Evolutionary conservation across 1,140 invertebrate species (phyloP), one percentile per base, ranked within the genome.

Genomic region (Pararge aegeria): DNA sequence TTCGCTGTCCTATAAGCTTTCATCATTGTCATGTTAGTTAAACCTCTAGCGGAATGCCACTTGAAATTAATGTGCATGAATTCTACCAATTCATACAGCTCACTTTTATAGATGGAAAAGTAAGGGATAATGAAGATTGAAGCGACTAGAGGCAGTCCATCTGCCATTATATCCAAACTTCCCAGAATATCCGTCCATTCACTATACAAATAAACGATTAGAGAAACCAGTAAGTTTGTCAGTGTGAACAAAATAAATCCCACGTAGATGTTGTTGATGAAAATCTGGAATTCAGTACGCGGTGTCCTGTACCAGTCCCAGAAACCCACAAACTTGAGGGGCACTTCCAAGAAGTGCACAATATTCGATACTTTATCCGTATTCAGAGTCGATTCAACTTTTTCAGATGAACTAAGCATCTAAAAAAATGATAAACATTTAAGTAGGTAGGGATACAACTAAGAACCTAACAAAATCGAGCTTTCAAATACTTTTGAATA

Each of bases 11-110:
- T 51, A n/a, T 81, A 89, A 44, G 84, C 81, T 1, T 60, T 40
- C 44, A 49, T 5, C 86, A 89, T 89, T 0, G 78, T 87, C 81
- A 85, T 89, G 59, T 87, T 86, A 0, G 83, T 83, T 6, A 89
- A 53, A 0, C 86, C 84, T 16, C 71, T 63, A 4, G 80, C 81
- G 0, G 86, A 87, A 27, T 71, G 68, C 63, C 73, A 80, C 59
- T 75, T 78, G 52, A 87, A 89, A 49, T 79, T 76, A 1, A 13
- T 19, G 19, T 80, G 73, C 73, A 87, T 82, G 63, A 52, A 87
- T 6, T 68, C 53, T 0, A 73, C 40, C 3, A 89, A 55, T 0
- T 76, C 73, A n/a, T 86, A 85, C 37, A 89, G 51, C 1, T 83
- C 70, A 2, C 66, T 55, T 51, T 76, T 80, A 18, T 78, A 66